Evolutionary conservation across 2,113 vertebrate genomes (phyloP), one percentile per base, ranked within the genome.

Genomic region (Eublepharis macularius): DNA sequence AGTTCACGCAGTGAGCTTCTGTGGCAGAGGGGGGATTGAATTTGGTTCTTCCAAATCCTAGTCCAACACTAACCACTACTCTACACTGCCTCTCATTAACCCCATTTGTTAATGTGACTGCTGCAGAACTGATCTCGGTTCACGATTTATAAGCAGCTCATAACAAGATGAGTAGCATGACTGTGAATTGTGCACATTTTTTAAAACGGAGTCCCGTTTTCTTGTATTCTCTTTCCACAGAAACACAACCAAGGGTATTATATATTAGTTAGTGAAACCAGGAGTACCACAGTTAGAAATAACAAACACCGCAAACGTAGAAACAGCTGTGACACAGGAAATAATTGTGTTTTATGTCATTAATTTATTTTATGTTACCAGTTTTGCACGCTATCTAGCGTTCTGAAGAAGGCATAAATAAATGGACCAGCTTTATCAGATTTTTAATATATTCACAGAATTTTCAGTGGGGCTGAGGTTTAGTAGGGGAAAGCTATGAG

Each of bases 61-160:
- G 13, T 51, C 49, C 51, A 54, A 10, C 45, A 6, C 60, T 60
- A 60, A 60, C 57, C 21, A 60, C 6, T 24, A 7, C 21, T 2
- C 57, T 26, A 24, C 57, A 21, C 2, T 0, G 36, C 12, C 69
- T 41, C 29, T 60, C 19, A 60, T 36, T 13, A 73, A 41, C 54
- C 34, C 16, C 6, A 66, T 49, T 49, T 66, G 63, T 34, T 72
- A 3, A 11, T 0, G 0, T 45, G 49, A 7, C 63, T 32, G n/a
- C 14, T 77, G 29, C 11, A 0, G 65, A 24, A 34, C 21, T 14
- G 0, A 8, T 34, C 5, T 19, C 57, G 26, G 54, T 17, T 73
- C 45, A 68, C 24, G 26, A 39, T 77, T 39, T 69, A 51, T 13
- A 74, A 80, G 2, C 12, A 81, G 1, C 68, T 86, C 41, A 10